These are phyloP conservation scores for Tangachromis dhanisi DNA, from an alignment of 2,113 vertebrate species.

Conservation along the genomic window DNA sequence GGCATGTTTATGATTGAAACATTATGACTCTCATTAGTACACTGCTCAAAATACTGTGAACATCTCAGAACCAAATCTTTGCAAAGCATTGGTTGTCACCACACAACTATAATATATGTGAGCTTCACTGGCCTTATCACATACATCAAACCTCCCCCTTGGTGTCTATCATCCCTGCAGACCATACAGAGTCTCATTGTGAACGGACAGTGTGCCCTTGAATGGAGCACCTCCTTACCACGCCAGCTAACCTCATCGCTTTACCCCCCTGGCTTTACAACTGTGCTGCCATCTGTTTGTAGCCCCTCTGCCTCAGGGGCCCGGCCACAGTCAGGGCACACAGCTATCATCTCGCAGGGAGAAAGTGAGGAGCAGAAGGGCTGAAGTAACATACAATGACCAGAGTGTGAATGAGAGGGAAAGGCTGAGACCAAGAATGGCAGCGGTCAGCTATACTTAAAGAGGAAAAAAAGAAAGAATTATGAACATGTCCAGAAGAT, in stretches of 20 bases:
- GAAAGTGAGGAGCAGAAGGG: background rate
- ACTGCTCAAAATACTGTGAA: background rate
- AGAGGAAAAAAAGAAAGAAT: background rate
- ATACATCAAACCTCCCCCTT: background rate
- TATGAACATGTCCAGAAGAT: background rate
- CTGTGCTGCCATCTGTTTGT: slow-evolving; percentile 71
- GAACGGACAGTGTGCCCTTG: slow-evolving; percentile 44
- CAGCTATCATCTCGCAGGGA: slow-evolving; percentile 20
- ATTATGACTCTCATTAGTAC: background rate
- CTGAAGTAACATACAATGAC: background rate
- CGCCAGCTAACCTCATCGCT: slow-evolving; percentile 39
- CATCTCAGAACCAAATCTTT: background rate
- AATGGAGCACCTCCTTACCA: slow-evolving; percentile 36
- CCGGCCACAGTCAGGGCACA: slow-evolving; percentile 30
- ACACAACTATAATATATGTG: background rate
- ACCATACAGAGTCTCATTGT: background rate
- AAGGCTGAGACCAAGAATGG: background rate
- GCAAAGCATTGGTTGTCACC: background rate
- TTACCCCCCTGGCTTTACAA: slow-evolving; percentile 65
- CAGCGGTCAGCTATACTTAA: background rate
- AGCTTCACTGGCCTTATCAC: background rate
- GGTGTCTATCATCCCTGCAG: background rate
- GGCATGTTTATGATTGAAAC: background rate
- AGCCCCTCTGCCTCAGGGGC: slow-evolving; percentile 50
- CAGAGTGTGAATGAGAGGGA: background rate